phyloP scores from a whole-genome alignment of 2,888 invertebrate species.

The Rutpela maculata region DNA sequence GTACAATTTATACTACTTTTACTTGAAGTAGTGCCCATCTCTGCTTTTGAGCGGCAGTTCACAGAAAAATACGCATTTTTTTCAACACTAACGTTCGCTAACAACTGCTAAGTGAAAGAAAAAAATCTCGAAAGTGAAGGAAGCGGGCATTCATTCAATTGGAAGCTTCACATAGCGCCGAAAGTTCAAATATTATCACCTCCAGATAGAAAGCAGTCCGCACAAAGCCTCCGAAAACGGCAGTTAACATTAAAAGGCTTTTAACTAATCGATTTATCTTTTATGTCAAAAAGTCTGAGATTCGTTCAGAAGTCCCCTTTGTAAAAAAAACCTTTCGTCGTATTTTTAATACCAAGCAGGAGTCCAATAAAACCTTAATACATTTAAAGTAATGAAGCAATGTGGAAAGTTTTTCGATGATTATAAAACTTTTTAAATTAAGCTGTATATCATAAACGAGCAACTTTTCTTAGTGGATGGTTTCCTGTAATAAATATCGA shows the following conservation, averaged over 20 bases:
- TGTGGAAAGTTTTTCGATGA: constrained; percentile 18
- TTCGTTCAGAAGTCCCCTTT: background rate
- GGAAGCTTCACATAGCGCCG: background rate
- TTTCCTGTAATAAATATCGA: constrained; percentile 9
- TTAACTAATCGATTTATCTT: constrained; percentile 32
- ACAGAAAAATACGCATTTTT: no score
- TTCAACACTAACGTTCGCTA: no score
- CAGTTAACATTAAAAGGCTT: constrained; percentile 32
- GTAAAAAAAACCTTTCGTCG: background rate
- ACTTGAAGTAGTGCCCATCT: no score
- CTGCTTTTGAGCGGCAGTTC: no score
- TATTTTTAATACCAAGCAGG: constrained; percentile 8
- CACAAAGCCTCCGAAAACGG: background rate
- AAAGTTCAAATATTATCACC: constrained; percentile 7
- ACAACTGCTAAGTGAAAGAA: background rate
- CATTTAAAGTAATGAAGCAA: constrained; percentile 23
- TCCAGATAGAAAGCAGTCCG: constrained; percentile 10
- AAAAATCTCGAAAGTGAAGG: background rate
- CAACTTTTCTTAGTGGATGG: background rate
- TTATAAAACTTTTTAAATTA: constrained; percentile 22
- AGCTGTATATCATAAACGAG: constrained; percentile 24
- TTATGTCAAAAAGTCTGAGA: constrained; percentile 14
- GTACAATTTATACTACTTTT: no score
- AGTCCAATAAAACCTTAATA: constrained; percentile 17
- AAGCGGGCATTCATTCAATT: background rate